Conservation (phyloP, 2,113 vertebrate species). For the Rhinoptilus africanus region DNA sequence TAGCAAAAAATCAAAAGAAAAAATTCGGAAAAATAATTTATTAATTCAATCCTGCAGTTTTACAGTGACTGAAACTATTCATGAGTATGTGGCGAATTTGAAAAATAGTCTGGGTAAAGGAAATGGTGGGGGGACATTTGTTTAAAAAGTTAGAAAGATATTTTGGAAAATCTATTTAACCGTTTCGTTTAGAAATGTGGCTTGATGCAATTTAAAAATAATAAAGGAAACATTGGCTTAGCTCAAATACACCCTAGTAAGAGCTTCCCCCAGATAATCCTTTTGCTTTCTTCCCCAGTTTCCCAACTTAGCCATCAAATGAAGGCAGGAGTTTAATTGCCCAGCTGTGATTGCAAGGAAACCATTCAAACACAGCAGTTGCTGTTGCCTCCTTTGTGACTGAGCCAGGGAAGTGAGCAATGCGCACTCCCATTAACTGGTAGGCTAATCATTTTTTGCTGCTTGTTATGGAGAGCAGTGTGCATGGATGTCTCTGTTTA, state of each 20-base stretch:
- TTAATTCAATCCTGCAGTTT: neutral
- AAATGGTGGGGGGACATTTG: neutral
- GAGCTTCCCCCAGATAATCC: neutral
- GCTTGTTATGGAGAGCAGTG: neutral
- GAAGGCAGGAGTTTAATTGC: slow-evolving; percentile 13
- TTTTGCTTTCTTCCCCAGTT: neutral
- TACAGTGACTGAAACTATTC: neutral
- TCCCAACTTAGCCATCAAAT: neutral
- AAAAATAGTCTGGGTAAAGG: neutral
- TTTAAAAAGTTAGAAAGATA: neutral
- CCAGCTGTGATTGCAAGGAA: slow-evolving; percentile 16
- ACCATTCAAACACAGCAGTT: neutral
- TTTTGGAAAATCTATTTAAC: neutral
- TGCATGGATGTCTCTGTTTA: neutral
- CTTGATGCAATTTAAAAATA: neutral
- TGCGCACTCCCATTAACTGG: neutral
- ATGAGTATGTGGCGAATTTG: neutral
- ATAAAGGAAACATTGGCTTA: neutral
- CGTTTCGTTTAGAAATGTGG: neutral
- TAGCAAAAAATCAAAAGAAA: neutral
- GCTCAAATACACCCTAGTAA: neutral
- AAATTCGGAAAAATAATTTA: neutral
- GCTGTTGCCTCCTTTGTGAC: neutral
- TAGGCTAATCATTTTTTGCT: neutral
- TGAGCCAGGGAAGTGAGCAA: neutral